Conservation (phyloP, 2,888 invertebrate genomes). For the Norana najaformis region DNA sequence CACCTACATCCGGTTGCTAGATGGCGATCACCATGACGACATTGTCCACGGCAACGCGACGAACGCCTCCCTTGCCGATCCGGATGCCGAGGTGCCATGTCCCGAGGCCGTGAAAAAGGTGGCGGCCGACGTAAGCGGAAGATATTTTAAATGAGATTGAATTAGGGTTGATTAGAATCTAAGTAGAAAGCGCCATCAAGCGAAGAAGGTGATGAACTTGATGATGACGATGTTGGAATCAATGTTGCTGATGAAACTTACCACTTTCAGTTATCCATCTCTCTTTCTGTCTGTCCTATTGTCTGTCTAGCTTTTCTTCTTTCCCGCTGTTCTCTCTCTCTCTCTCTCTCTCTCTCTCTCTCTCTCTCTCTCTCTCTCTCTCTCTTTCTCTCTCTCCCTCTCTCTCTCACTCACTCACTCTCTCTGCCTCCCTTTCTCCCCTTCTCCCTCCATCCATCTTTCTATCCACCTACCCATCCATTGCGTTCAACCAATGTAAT, state of each 20-base stretch:
- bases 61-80: background rate
- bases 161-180: background rate
- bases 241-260: background rate
- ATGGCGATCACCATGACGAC: background rate
- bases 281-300: no score
- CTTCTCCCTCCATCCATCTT: no score
- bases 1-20: slow-evolving; percentile 26
- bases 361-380: background rate
- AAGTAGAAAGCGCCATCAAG: background rate
- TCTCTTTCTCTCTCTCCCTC: no score
- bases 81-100: slow-evolving; percentile 5
- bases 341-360: background rate
- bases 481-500: no score
- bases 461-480: no score
- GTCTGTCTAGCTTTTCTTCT: background rate
- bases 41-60: background rate
- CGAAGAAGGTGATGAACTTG: background rate
- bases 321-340: background rate
- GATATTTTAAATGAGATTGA: no score
- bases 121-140: background rate
- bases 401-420: no score
- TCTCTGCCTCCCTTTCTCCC: no score
- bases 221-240: background rate
- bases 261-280: background rate
- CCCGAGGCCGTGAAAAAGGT: background rate